A percentile compares a stretch with the other conserved stretches of the same genome.
phyloP scores from a whole-genome alignment of 2,888 invertebrate species.

The Azorinus chamasolen region DNA sequence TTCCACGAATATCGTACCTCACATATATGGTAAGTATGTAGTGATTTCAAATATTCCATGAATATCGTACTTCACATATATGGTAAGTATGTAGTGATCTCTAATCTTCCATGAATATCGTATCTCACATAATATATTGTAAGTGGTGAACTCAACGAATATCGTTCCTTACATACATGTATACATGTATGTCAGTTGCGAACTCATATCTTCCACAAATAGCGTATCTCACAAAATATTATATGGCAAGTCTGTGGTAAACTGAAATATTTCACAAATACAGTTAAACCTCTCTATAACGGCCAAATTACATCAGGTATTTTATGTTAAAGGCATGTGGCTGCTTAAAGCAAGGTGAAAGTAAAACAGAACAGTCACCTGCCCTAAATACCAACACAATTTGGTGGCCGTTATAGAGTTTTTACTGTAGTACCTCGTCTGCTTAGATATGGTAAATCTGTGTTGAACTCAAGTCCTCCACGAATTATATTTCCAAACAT shows the following conservation, averaged over 20 bases:
- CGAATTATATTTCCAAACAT: too few relatives aligned
- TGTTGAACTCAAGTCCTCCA: too few relatives aligned
- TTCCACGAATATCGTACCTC: constrained; percentile 85
- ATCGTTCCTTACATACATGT: constrained; percentile 85
- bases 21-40: constrained; percentile 85
- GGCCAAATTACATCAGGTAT: too few relatives aligned
- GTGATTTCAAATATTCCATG: constrained; percentile 83
- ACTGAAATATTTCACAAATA: constrained; percentile 83
- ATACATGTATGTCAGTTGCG: constrained; percentile 84
- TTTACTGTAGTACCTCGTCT: too few relatives aligned
- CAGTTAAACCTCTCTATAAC: too few relatives aligned
- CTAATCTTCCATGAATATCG: constrained; percentile 85
- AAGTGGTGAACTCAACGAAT: constrained; percentile 82
- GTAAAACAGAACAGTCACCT: too few relatives aligned
- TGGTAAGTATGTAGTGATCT: constrained; percentile 86
- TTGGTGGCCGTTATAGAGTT: too few relatives aligned
- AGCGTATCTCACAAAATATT: constrained; percentile 85
- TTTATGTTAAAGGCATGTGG: too few relatives aligned
- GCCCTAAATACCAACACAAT: too few relatives aligned
- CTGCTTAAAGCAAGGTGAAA: too few relatives aligned
- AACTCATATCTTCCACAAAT: constrained; percentile 84
- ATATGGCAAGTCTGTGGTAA: constrained; percentile 85
- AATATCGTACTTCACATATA: constrained; percentile 85
- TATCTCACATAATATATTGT: constrained; percentile 86
- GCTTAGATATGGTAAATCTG: too few relatives aligned